Conservation (phyloP, 2,888 invertebrate genomes). For the Ophioninae sp. region DNA sequence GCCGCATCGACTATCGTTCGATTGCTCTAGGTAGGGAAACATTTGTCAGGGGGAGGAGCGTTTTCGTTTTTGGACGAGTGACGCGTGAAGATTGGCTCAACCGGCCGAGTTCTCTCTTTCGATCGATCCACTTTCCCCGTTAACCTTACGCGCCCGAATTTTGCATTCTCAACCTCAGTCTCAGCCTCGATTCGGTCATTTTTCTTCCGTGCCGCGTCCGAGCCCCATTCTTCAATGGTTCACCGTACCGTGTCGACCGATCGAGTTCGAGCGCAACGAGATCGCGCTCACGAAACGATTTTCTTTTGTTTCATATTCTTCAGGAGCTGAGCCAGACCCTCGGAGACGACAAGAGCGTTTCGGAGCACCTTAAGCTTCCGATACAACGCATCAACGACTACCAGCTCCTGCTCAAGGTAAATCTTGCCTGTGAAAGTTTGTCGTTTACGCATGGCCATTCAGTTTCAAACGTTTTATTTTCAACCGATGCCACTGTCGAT, state of each 20-base stretch:
- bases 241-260: neutral
- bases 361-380: slow-evolving; percentile 95
- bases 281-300: slow-evolving; percentile 28
- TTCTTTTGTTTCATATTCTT: slow-evolving; percentile 70
- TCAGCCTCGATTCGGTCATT: neutral
- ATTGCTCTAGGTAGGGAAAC: neutral
- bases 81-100: too few relatives aligned
- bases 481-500: neutral
- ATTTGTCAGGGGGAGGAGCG: neutral
- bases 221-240: neutral
- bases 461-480: neutral
- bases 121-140: too few relatives aligned
- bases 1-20: neutral
- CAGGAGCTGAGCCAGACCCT: slow-evolving; percentile 92
- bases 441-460: neutral
- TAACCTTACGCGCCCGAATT: too few relatives aligned
- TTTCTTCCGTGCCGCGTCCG: neutral
- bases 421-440: neutral
- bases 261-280: neutral
- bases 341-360: slow-evolving; percentile 93
- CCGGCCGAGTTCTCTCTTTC: too few relatives aligned
- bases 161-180: too few relatives aligned
- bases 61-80: too few relatives aligned
- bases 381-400: slow-evolving; percentile 98
- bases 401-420: slow-evolving; percentile 95